Evolutionary conservation across 2,888 invertebrate species (phyloP).

Genomic region (Cosmopolites sordidus): DNA sequence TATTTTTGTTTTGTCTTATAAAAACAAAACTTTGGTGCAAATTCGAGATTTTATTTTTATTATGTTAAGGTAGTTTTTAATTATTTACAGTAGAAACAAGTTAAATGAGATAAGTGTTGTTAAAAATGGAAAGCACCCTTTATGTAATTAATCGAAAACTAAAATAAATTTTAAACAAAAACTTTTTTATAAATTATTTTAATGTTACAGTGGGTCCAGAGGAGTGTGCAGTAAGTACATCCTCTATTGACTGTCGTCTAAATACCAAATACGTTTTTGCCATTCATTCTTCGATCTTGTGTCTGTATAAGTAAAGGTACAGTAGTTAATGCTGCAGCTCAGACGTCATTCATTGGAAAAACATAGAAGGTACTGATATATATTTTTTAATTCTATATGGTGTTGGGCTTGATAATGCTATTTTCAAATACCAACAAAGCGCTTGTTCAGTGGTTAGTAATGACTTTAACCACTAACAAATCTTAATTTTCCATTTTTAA

Average conservation of each 20-base stretch:
- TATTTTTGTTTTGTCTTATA: neutral
- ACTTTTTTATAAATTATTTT: neutral
- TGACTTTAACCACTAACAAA: neutral
- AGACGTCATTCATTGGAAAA: neutral
- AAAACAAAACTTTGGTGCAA: neutral
- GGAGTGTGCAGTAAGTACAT: neutral
- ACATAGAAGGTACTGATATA: neutral
- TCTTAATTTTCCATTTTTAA: neutral
- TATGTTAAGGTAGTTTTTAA: too few relatives aligned
- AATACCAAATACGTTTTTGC: neutral
- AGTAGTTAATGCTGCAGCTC: neutral
- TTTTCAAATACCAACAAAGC: too few relatives aligned
- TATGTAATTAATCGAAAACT: neutral
- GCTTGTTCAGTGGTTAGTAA: too few relatives aligned
- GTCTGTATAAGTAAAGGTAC: neutral
- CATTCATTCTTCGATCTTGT: neutral
- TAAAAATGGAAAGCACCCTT: constrained; percentile 2
- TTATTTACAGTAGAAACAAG: too few relatives aligned
- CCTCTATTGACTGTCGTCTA: neutral
- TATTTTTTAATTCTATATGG: neutral
- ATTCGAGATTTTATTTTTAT: too few relatives aligned
- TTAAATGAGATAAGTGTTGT: neutral
- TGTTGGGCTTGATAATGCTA: neutral
- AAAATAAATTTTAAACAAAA: neutral
- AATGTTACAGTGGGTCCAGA: neutral